These are phyloP conservation scores for Mythimna vitellina DNA, from an alignment of 2,888 invertebrate species.

Conservation along the genomic window DNA sequence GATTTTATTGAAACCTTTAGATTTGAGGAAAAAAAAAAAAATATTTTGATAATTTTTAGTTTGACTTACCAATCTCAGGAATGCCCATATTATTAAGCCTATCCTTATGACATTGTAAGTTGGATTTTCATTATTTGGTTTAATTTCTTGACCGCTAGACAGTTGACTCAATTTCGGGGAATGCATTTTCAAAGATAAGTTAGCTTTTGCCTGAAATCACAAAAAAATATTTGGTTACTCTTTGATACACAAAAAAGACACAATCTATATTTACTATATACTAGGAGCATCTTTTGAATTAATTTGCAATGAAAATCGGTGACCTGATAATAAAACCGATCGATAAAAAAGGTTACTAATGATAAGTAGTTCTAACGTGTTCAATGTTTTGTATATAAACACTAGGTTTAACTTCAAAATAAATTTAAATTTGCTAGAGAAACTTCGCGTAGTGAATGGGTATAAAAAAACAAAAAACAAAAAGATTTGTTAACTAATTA, in stretches of 20 bases:
- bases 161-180: conserved; percentile 10
- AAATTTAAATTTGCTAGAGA: too few species aligned
- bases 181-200: conserved; percentile 5
- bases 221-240: neutral
- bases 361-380: too few species aligned
- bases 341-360: too few species aligned
- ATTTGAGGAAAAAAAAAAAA: neutral
- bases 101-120: neutral
- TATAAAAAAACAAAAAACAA: too few species aligned
- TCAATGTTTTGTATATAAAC: too few species aligned
- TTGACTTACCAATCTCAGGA: conserved; percentile 26
- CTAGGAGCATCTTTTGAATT: too few species aligned
- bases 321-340: neutral
- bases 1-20: neutral
- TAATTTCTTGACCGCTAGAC: neutral
- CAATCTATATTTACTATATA: too few species aligned
- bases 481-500: too few species aligned
- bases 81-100: conserved; percentile 8
- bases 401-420: too few species aligned
- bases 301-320: too few species aligned
- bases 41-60: neutral
- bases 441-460: too few species aligned
- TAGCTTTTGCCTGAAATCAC: neutral
- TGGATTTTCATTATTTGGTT: neutral
- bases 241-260: neutral